Evolutionary conservation across 2,888 invertebrate genomes (phyloP).

Genomic region (Platycnemis pennipes): DNA sequence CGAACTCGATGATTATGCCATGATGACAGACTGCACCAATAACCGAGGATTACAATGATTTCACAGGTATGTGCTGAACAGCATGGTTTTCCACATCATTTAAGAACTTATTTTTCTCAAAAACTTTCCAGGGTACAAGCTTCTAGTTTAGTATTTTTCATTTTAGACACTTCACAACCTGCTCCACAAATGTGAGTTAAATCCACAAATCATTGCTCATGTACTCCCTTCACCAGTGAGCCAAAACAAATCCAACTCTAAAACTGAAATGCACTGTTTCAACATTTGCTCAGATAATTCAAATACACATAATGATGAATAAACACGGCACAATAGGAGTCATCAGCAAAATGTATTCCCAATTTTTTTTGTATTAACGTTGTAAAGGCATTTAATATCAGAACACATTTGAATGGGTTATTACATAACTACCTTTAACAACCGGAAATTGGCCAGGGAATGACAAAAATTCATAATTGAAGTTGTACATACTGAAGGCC

Average conservation of each 20-base stretch:
- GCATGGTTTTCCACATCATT: too few species aligned
- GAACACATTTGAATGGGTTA: slow-evolving; percentile 59
- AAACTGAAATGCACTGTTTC: slow-evolving; percentile 48
- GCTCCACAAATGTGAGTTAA: too few species aligned
- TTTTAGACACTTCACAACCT: too few species aligned
- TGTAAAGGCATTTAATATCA: slow-evolving; percentile 62
- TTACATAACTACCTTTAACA: slow-evolving; percentile 62
- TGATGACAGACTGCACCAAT: too few species aligned
- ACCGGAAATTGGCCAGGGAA: slow-evolving; percentile 63
- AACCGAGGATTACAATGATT: too few species aligned
- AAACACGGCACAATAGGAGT: slow-evolving; percentile 42
- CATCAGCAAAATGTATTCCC: slow-evolving; percentile 44
- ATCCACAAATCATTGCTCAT: too few species aligned
- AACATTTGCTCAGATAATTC: slow-evolving; percentile 36
- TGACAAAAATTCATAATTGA: slow-evolving; percentile 64
- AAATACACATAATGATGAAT: slow-evolving; percentile 48
- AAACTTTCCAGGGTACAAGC: too few species aligned
- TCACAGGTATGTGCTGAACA: too few species aligned
- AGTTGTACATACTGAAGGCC: slow-evolving; percentile 65
- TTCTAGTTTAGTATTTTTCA: too few species aligned
- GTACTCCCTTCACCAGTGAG: too few species aligned
- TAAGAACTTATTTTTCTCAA: too few species aligned
- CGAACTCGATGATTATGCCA: too few species aligned
- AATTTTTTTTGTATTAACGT: slow-evolving; percentile 33
- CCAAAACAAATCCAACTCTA: slow-evolving; percentile 45